phyloP scores from a whole-genome alignment of 2,888 invertebrate genomes.

The Orchestes rusci region DNA sequence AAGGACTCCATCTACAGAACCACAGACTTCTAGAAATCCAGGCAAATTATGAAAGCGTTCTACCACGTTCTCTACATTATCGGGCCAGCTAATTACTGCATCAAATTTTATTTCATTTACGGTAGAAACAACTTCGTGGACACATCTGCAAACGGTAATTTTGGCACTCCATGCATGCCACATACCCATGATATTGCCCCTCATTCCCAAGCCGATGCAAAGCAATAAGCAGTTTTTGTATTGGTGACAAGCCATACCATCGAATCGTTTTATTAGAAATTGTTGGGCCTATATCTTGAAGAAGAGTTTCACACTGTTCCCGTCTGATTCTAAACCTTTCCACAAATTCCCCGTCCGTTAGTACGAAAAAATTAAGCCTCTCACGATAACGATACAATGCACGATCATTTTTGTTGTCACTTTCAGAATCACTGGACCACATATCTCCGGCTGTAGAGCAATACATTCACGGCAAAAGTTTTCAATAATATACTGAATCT shows the following conservation, averaged over 20 bases:
- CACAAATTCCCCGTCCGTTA: background rate
- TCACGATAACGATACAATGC: too few relatives aligned
- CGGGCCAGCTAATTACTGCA: background rate
- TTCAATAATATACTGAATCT: too few relatives aligned
- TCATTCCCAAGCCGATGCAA: background rate
- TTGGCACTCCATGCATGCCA: slow-evolving; percentile 29
- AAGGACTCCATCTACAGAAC: slow-evolving; percentile 22
- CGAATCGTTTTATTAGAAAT: background rate
- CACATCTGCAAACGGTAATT: slow-evolving; percentile 27
- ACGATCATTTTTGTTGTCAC: too few relatives aligned
- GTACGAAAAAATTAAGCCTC: background rate
- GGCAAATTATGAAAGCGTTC: slow-evolving; percentile 11
- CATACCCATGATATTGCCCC: slow-evolving; percentile 16
- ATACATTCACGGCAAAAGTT: too few relatives aligned
- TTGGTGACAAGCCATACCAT: slow-evolving; percentile 2
- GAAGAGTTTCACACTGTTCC: background rate
- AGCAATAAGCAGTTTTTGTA: slow-evolving; percentile 1
- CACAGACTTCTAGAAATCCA: slow-evolving; percentile 24
- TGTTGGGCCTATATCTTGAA: slow-evolving; percentile 1
- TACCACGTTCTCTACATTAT: slow-evolving; percentile 1
- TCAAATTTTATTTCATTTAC: slow-evolving; percentile 25
- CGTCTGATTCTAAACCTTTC: slow-evolving; percentile 3
- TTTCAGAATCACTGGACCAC: too few relatives aligned
- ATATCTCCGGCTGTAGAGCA: too few relatives aligned
- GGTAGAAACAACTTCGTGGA: slow-evolving; percentile 21